phyloP scores from a whole-genome alignment of 1,140 invertebrate species.

The Drosophila takahashii region DNA sequence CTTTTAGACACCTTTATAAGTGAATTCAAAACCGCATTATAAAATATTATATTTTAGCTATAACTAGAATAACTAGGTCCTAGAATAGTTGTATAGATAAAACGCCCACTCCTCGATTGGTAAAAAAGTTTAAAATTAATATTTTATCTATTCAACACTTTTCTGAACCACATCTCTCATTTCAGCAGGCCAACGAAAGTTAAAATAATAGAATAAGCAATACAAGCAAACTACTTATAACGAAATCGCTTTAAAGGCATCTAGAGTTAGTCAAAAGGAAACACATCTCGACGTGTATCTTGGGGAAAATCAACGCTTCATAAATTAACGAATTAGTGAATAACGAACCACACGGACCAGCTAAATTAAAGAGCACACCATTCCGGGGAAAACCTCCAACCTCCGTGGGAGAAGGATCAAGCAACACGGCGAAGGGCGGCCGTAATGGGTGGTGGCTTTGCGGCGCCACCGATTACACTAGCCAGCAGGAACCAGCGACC shows the following conservation, averaged over 20 bases:
- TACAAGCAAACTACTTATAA: constrained; percentile 29
- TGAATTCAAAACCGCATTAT: no score
- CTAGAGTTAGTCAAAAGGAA: constrained; percentile 33
- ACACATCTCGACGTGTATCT: constrained; percentile 35
- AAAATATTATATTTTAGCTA: no score
- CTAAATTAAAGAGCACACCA: constrained; percentile 18
- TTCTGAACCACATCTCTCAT: not conserved
- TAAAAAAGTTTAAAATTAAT: not conserved
- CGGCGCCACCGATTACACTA: constrained; percentile 69
- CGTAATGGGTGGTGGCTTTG: constrained; percentile 84
- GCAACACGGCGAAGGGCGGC: constrained; percentile 38
- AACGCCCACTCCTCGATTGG: not conserved
- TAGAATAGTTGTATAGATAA: no score
- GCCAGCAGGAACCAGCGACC: constrained; percentile 61
- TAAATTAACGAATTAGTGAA: constrained; percentile 59
- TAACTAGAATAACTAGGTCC: no score
- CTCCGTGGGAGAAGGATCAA: constrained; percentile 2
- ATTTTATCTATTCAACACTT: not conserved
- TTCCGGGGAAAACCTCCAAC: not conserved
- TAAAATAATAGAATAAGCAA: constrained; percentile 50
- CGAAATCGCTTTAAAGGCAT: constrained; percentile 35
- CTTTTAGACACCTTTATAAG: no score
- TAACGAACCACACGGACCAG: constrained; percentile 29
- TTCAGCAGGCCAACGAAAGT: constrained; percentile 51
- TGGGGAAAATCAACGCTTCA: constrained; percentile 66